Evolutionary conservation across 2,888 invertebrate species (phyloP), one percentile per base, ranked within the genome.

Genomic region (Drosophila helvetica): DNA sequence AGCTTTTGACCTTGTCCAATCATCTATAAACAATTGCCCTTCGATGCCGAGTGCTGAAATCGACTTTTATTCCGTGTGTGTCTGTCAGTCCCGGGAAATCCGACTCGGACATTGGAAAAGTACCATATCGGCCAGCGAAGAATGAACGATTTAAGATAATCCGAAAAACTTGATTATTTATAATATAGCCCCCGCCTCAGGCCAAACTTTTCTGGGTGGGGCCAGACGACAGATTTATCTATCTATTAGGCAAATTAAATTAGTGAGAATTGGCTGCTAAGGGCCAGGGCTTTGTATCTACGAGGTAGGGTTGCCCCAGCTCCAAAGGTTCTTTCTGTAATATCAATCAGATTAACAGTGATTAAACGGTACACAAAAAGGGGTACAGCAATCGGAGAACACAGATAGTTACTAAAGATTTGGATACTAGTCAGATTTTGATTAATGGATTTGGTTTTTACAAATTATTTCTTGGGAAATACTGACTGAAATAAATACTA

Each of bases 1-100:
- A 74, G 66, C 53, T 58, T 74, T 66, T 65, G 71, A 71, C 71
- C 74, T 71, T 71, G 71, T 71, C 71, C 57, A 71, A 74, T 74
- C 64, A 56, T 66, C 65, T 70, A 74, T 74, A 71, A 74, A 74
- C 71, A 74, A 65, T 65, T 66, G 74, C 66, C 57, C 57, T 27
- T 42, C 65, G 43, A 43, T 66, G 42, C 38, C 17, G 38, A 55
- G 56, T 56, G 57, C 48, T 33, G 45, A 63, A 63, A 63, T 63
- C 63, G 50, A 22, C 30, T 50, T 65, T 50, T 18, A 48, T 19
- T 45, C 19, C 62, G 57, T 19, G 12, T 47, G 59, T 64, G 51
- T 45, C 38, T 30, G 10, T 27, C 27, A 9, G 27, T 27, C 2
- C 54, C 42, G 48, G 50, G 30, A 63, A 64, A 64, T 63, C 65